Percentiles rank a stretch among this genome's conserved stretches.
Conservation (phyloP, 2,888 invertebrate species). For the Hirtodrosophila cameraria region DNA sequence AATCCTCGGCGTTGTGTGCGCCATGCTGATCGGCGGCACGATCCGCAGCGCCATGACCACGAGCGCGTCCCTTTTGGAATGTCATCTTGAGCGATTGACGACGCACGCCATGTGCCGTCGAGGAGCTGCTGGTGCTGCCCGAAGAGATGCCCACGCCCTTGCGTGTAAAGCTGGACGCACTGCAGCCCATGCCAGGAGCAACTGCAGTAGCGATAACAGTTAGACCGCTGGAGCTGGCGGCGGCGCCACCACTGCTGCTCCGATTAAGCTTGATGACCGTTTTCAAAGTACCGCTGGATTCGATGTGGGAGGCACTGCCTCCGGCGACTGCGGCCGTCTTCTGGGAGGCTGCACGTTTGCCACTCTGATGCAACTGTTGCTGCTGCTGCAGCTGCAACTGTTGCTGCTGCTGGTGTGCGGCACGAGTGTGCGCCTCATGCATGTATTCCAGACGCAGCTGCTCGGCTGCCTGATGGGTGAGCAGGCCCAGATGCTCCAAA, state of each 20-base stretch:
- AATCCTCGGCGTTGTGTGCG: slow-evolving; percentile 79
- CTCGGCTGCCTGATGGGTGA: slow-evolving; percentile 90
- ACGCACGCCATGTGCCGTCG: slow-evolving; percentile 63
- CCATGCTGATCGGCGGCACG: slow-evolving; percentile 78
- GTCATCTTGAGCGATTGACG: slow-evolving; percentile 91
- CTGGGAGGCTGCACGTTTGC: slow-evolving; percentile 59
- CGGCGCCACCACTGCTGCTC: slow-evolving; percentile 62
- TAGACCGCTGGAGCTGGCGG: slow-evolving; percentile 44
- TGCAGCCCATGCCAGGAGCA: slow-evolving; percentile 6
- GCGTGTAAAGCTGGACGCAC: slow-evolving; percentile 51
- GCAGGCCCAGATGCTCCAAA: slow-evolving; percentile 89
- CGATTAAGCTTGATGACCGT: slow-evolving; percentile 92
- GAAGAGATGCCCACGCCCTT: slow-evolving; percentile 57
- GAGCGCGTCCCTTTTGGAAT: slow-evolving; percentile 89
- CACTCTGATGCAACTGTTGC: slow-evolving; percentile 46
- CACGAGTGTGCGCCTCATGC: slow-evolving; percentile 68
- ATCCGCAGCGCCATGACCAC: slow-evolving; percentile 84
- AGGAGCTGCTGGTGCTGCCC: slow-evolving; percentile 35
- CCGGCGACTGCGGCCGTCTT: slow-evolving; percentile 56
- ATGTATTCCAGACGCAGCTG: slow-evolving; percentile 85
- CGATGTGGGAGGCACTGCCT: slow-evolving; percentile 73
- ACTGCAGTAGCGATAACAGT: slow-evolving; percentile 12
- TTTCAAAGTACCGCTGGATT: slow-evolving; percentile 92
- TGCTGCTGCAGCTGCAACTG: slow-evolving; percentile 52
- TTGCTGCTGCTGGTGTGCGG: slow-evolving; percentile 54